Conservation (phyloP, 2,113 vertebrate species). For the Stictonetta naevosa region DNA sequence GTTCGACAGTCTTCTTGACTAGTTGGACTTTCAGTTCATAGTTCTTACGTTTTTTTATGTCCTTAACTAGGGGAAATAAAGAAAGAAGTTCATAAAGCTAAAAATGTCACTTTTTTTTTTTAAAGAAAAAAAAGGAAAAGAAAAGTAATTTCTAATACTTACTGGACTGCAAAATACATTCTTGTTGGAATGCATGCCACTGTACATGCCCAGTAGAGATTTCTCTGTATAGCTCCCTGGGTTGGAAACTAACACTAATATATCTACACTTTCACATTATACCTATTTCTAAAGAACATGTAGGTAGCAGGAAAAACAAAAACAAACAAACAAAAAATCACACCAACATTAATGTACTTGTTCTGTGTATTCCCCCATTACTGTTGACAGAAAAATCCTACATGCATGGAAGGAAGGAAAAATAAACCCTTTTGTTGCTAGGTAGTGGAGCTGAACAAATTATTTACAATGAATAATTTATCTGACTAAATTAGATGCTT, state of each 20-base stretch:
- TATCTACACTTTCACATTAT: not conserved
- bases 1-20: not conserved
- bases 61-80: not conserved
- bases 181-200: not conserved
- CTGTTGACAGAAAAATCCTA: not conserved
- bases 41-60: not conserved
- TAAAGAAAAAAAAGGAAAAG: no score
- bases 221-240: not conserved
- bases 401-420: not conserved
- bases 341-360: not conserved
- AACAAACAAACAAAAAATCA: no score
- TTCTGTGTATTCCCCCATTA: not conserved
- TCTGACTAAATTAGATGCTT: conserved; percentile 29
- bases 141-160: not conserved
- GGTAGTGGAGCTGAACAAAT: conserved; percentile 17
- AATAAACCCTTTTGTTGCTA: not conserved
- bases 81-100: not conserved
- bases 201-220: not conserved
- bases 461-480: conserved; percentile 45
- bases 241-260: not conserved
- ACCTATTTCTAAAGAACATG: not conserved
- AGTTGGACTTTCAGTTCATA: not conserved
- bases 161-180: not conserved
- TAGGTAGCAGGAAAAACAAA: not conserved
- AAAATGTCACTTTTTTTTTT: not conserved